Base-by-base conservation (phyloP, 37 sponge, comb jelly and placozoan species). In the Beroe forskalii region DNA sequence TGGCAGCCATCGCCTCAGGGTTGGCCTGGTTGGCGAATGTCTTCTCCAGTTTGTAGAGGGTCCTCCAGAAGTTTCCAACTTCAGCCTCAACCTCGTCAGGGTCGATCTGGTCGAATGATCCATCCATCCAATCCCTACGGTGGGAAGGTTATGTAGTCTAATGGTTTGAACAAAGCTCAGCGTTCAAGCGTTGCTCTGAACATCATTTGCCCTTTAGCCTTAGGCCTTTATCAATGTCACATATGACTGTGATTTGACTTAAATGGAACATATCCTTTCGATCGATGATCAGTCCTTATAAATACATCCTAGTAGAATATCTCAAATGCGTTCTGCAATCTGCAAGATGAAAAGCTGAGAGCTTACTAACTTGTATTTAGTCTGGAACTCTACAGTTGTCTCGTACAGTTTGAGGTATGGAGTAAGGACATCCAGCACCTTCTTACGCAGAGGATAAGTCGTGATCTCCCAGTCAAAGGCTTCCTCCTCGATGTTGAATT, bases 381-480 rank as follows among this genome's bases (percentile, higher is more conserved):
- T 83, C 48, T 99, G 91, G 64, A 99, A 99, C 27, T 95, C 94
- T 20, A 93, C 90, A 41, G 96, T 92, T 27, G 92, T 94, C 63
- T 94, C 95, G 89, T 95, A 99, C 0, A 99, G 93, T 89, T 94
- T 96, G 63, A 90, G 90, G 43, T 94, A 99, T 40, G 96, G 97
- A 31, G 92, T 92, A 3, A 99, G 91, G 6, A 90, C 92, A 42
- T 98, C 93, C 32, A 91, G 86, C 14, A 96, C 94, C 83, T 96
- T 92, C 31, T 69, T 93, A 60, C 94, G 92, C 32, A 91, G 92
- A 43, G 99, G 96, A 89, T 99, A 99, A 62, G 96, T 92, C 0
- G 96, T 93, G 27, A 93, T 89, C 63, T 99, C 96, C 99, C 99
- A 99, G 41, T 99, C 99, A 91, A 99, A 99, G 23, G 95, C 94